Evolutionary conservation across 2,797 vertebrate species (phyloP), one percentile per base, ranked within the genome.

Genomic region (Sebastes nivosus): DNA sequence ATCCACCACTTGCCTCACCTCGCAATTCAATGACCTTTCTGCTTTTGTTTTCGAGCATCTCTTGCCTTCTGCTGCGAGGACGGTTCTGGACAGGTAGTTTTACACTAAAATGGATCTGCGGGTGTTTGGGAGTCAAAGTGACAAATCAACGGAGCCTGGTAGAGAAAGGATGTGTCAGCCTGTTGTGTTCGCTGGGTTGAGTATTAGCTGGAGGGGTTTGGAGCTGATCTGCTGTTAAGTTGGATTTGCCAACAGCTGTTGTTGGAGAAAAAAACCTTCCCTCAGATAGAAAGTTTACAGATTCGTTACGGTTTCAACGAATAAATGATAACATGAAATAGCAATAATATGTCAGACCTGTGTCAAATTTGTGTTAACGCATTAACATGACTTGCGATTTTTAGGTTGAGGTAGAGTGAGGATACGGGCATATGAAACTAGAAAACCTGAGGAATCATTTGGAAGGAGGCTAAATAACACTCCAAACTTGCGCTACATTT

Each of bases 101-200:
- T 60, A 80, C 80, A 83, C 80, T 52, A 32, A 90, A 91, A 88
- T 75, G 75, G 79, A 89, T 91, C 76, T 46, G 57, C 6, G 14
- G 67, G 38, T 54, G 59, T 67, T 50, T 55, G 64, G 52, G 50
- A 84, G 71, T 80, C 75, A 82, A 81, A 82, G 84, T 77, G 87
- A 86, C 80, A 89, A 81, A 85, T 88, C 82, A 80, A 82, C 74
- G 68, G 81, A 25, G 61, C 36, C 63, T 29, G 5, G 70, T 30
- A 65, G 80, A 78, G 63, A 65, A 72, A 70, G 72, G 71, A 81
- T 54, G 76, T 77, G 84, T 78, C 78, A 63, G 69, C 20, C 54
- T 52, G 25, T 59, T 58, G 52, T 61, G 65, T 80, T 81, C 3
- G 8, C 59, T 24, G 54, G 36, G 24, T 59, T 69, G 60, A 72